Conservation (phyloP, 2,797 vertebrate species). For the Sandelia bainsii region DNA sequence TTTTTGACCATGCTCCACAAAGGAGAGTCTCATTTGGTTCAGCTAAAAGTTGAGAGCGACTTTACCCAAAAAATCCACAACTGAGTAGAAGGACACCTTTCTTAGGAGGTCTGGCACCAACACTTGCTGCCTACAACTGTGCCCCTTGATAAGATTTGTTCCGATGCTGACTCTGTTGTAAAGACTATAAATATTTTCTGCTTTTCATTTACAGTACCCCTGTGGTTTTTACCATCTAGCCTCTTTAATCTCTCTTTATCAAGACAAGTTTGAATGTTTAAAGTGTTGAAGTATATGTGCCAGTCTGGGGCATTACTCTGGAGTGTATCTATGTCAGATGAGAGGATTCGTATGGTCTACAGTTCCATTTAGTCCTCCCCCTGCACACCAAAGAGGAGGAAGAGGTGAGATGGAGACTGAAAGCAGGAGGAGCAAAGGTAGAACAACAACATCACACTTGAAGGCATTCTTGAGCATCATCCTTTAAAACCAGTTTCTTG, state of each 20-base stretch:
- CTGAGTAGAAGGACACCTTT: too few species aligned
- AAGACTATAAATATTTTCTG: not conserved
- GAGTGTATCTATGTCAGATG: slow-evolving; percentile 42
- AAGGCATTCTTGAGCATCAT: slow-evolving; percentile 4
- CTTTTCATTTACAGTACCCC: not conserved
- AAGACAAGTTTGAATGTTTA: slow-evolving; percentile 12
- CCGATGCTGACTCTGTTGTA: too few species aligned
- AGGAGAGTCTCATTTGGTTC: too few species aligned
- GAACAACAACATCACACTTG: not conserved
- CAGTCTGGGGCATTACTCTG: slow-evolving; percentile 44
- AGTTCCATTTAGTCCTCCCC: slow-evolving; percentile 18
- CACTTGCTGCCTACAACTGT: too few species aligned
- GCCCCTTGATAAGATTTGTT: too few species aligned
- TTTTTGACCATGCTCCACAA: too few species aligned
- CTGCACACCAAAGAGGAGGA: slow-evolving; percentile 2
- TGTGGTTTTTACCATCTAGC: slow-evolving; percentile 22
- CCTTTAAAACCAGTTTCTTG: not conserved
- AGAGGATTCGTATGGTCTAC: slow-evolving; percentile 37
- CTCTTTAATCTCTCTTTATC: slow-evolving; percentile 13
- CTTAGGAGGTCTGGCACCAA: too few species aligned
- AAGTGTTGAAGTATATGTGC: not conserved
- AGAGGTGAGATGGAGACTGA: not conserved
- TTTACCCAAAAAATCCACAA: too few species aligned
- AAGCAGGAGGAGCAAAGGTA: not conserved
- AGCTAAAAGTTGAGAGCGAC: too few species aligned